These are phyloP conservation scores for Arrhopalites spinosus DNA, from an alignment of 2,888 invertebrate species.

Conservation along the genomic window DNA sequence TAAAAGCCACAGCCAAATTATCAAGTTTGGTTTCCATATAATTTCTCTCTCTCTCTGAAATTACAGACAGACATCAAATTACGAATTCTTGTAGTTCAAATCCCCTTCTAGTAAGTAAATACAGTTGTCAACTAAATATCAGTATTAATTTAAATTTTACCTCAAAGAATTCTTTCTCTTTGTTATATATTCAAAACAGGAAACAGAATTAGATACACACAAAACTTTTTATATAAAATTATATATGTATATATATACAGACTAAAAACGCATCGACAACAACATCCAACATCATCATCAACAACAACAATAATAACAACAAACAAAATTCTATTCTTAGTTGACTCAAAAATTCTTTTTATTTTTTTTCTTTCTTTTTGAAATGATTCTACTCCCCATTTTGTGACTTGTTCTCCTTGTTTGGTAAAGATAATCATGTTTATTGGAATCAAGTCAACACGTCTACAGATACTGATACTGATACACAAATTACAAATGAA, in stretches of 20 bases:
- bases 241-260: neutral
- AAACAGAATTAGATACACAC: too few species aligned
- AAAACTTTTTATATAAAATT: too few species aligned
- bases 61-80: slow-evolving; percentile 22
- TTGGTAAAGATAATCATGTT: too few species aligned
- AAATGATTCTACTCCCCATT: too few species aligned
- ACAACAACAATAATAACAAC: neutral
- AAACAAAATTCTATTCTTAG: neutral
- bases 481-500: too few species aligned
- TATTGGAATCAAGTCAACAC: too few species aligned
- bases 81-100: slow-evolving; percentile 27
- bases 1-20: slow-evolving; percentile 14
- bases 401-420: too few species aligned
- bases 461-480: too few species aligned
- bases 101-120: slow-evolving; percentile 26
- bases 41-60: slow-evolving; percentile 7
- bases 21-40: neutral
- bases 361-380: too few species aligned
- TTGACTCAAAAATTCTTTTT: too few species aligned
- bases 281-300: neutral
- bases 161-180: neutral
- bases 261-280: neutral
- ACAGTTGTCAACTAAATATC: neutral
- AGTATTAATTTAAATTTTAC: neutral
- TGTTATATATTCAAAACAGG: too few species aligned